These are phyloP conservation scores for Dorcus hopei DNA, from an alignment of 2,888 invertebrate species.

Conservation along the genomic window DNA sequence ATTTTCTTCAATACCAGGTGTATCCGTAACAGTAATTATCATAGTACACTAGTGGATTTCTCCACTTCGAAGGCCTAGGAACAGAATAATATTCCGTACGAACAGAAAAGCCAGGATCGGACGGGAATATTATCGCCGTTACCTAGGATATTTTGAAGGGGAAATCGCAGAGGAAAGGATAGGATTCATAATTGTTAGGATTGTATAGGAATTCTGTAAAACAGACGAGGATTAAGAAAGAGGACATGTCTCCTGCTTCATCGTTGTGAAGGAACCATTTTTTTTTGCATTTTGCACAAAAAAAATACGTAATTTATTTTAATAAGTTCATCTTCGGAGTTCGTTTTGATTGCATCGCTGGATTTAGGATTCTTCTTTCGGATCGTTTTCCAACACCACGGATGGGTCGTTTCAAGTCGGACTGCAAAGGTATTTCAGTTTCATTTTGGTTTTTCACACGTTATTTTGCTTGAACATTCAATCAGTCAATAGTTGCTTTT, in stretches of 20 bases:
- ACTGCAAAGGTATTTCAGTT: constrained; percentile 8
- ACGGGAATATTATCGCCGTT: constrained; percentile 1
- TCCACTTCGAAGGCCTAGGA: constrained; percentile 8
- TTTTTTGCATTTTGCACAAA: too few species aligned
- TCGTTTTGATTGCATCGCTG: not conserved
- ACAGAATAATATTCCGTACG: constrained; percentile 5
- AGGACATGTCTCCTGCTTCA: too few species aligned
- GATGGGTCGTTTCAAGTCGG: not conserved
- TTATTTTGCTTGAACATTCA: constrained; percentile 4
- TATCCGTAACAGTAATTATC: not conserved
- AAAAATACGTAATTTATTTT: too few species aligned
- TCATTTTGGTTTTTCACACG: constrained; percentile 3
- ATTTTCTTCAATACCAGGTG: constrained; percentile 9
- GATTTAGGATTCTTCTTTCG: not conserved
- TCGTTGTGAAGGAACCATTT: too few species aligned
- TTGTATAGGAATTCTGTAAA: not conserved
- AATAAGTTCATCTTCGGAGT: too few species aligned
- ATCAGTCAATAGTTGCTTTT: not conserved
- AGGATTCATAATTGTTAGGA: constrained; percentile 2
- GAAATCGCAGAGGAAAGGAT: constrained; percentile 1
- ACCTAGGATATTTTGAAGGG: constrained; percentile 6
- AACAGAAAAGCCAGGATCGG: not conserved
- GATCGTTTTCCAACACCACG: too few species aligned
- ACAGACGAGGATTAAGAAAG: too few species aligned
- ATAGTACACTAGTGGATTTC: not conserved